These are phyloP conservation scores for Amphipyra berbera DNA, from an alignment of 2,888 invertebrate genomes.

Conservation along the genomic window DNA sequence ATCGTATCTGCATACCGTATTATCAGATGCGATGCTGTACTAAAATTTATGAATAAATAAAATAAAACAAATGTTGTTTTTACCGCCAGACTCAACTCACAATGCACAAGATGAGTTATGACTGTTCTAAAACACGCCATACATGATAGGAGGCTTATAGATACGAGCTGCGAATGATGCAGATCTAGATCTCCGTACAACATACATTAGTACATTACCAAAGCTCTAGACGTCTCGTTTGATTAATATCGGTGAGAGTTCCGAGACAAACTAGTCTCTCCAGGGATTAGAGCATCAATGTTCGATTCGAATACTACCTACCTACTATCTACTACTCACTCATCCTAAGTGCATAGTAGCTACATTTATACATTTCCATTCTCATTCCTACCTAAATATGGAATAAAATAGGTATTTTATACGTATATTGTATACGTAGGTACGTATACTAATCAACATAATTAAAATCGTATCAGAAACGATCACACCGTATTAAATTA, in stretches of 20 bases:
- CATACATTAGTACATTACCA: not conserved
- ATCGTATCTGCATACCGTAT: constrained; percentile 54
- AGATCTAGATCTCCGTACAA: not conserved
- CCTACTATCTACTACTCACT: too few relatives aligned
- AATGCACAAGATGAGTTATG: not conserved
- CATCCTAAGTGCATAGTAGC: not conserved
- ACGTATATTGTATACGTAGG: too few relatives aligned
- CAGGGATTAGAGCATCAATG: constrained; percentile 27
- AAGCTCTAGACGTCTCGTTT: constrained; percentile 18
- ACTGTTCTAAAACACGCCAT: not conserved
- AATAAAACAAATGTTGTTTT: not conserved
- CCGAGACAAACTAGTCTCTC: constrained; percentile 5
- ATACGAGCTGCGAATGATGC: not conserved
- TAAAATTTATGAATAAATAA: constrained; percentile 17
- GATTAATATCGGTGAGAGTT: constrained; percentile 31
- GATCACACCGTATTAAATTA: too few relatives aligned
- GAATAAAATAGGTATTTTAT: too few relatives aligned
- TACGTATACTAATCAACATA: too few relatives aligned
- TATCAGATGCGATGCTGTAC: constrained; percentile 38
- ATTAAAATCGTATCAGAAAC: too few relatives aligned
- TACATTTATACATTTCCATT: not conserved
- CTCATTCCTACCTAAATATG: constrained; percentile 1
- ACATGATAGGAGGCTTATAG: too few relatives aligned
- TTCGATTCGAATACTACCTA: constrained; percentile 6
- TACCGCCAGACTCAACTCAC: not conserved